Evolutionary conservation across 2,797 vertebrate genomes (phyloP).

Genomic region (Fratercula arctica): DNA sequence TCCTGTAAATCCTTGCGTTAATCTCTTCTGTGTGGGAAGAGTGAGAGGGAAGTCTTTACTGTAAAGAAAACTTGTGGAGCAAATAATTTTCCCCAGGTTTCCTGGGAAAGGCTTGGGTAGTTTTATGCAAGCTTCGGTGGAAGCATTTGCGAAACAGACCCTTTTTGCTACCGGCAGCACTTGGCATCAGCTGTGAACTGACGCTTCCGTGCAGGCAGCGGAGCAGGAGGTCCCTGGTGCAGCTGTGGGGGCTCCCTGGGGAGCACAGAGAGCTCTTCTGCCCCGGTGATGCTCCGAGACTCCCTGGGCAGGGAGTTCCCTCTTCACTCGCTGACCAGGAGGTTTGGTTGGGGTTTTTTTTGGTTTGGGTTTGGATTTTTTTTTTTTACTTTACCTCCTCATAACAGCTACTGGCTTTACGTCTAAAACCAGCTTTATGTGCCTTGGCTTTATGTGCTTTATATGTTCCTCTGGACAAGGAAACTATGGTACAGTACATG

Average conservation of each 20-base stretch:
- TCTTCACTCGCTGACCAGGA: background rate
- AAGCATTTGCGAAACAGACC: background rate
- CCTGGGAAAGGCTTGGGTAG: background rate
- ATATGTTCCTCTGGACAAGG: background rate
- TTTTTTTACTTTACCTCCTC: background rate
- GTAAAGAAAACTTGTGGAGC: background rate
- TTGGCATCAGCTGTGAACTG: background rate
- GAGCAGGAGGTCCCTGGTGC: background rate
- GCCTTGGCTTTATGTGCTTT: background rate
- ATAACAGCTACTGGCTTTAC: background rate
- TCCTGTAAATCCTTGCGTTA: background rate
- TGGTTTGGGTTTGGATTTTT: background rate
- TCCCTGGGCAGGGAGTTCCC: background rate
- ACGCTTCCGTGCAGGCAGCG: accelerated
- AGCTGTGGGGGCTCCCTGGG: background rate
- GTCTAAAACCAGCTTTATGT: background rate
- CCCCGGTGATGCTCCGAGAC: accelerated
- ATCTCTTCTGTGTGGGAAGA: background rate
- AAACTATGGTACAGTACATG: background rate
- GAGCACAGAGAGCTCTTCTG: background rate
- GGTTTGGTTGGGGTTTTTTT: background rate
- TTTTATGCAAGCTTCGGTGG: background rate
- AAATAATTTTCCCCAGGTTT: background rate
- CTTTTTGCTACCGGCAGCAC: background rate
- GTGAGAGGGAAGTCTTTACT: background rate